Base-by-base conservation (phyloP, 2,888 invertebrate species). In the Mallateleia sp. region DNA sequence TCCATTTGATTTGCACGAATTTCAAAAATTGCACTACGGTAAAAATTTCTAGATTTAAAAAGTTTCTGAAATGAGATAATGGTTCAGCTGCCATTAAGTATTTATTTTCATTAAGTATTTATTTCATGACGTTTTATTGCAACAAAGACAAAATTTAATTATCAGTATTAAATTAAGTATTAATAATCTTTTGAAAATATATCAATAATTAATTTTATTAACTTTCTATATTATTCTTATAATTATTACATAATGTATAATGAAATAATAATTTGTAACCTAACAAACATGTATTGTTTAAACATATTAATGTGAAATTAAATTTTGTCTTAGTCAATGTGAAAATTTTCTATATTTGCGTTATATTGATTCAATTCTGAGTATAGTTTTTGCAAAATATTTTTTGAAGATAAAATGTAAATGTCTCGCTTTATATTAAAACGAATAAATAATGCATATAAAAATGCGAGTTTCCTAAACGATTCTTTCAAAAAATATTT, bases 401-500 rank as follows among this genome's bases (percentile, higher is more conserved):
- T 54, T 54, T 20, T 77, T 77, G 42, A 64, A 77, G 34, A 14
- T 20, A 38, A 54, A 25, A 38, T n/a, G n/a, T n/a, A n/a, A n/a
- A n/a, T n/a, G n/a, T 8, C 62, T 52, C 15, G 32, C n/a, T 71
- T 24, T 25, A 50, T 32, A n/a, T n/a, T n/a, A 60, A 74, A 64
- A 64, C 2, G 22, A 67, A 78, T 67, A 79, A 79, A 69, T 60
- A 64, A 69, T 22, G 8, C n/a, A 45, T 52, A 15, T 69, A 60
- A 50, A 77, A 77, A 60, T 45, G 18, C 24, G 32, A 79, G 28
- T 28, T 52, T 25, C 52, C n/a, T 38, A 60, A 20, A 58, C 15
- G 34, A 28, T 47, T 6, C 20, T 79, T 60, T 72, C 24, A 81
- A 72, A 62, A 66, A 81, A 56, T 72, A 81, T 64, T 66, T 28